Conservation (phyloP, 2,113 vertebrate genomes). For the Saccopteryx bilineata region DNA sequence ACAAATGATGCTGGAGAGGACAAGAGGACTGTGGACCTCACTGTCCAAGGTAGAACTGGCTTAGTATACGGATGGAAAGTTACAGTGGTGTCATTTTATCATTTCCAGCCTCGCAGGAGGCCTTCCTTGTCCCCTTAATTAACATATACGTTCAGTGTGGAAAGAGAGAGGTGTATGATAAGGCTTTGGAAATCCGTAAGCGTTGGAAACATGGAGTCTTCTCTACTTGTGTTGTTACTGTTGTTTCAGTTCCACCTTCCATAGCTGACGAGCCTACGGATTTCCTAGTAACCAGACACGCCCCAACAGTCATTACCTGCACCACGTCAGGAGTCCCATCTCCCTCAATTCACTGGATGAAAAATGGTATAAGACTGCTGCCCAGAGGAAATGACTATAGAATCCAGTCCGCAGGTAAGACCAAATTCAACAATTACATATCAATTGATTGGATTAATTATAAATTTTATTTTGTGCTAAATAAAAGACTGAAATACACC, state of each 20-base stretch:
- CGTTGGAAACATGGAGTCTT: not conserved
- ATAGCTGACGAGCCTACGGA: slow-evolving; percentile 96
- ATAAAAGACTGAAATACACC: not conserved
- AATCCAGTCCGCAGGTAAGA: slow-evolving; percentile 93
- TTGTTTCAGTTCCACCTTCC: slow-evolving; percentile 94
- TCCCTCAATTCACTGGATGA: slow-evolving; percentile 94
- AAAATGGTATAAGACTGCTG: slow-evolving; percentile 92
- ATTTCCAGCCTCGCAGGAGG: no score
- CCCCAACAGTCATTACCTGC: slow-evolving; percentile 93
- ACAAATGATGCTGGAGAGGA: slow-evolving; percentile 94
- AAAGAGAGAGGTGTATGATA: not conserved
- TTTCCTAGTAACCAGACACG: slow-evolving; percentile 92
- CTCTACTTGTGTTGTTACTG: not conserved
- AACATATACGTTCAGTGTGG: not conserved
- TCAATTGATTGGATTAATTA: not conserved
- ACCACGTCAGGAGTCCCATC: slow-evolving; percentile 93
- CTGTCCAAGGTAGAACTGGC: slow-evolving; percentile 91
- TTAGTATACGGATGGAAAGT: not conserved
- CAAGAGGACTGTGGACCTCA: slow-evolving; percentile 89
- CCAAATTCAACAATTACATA: not conserved
- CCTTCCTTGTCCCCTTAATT: not conserved
- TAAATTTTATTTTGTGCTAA: not conserved
- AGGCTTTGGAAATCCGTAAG: not conserved
- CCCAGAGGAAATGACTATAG: slow-evolving; percentile 91
- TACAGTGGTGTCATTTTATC: not conserved